Evolutionary conservation across 2,113 vertebrate species (phyloP), one percentile per base, ranked within the genome.

Genomic region (Callipepla squamata): DNA sequence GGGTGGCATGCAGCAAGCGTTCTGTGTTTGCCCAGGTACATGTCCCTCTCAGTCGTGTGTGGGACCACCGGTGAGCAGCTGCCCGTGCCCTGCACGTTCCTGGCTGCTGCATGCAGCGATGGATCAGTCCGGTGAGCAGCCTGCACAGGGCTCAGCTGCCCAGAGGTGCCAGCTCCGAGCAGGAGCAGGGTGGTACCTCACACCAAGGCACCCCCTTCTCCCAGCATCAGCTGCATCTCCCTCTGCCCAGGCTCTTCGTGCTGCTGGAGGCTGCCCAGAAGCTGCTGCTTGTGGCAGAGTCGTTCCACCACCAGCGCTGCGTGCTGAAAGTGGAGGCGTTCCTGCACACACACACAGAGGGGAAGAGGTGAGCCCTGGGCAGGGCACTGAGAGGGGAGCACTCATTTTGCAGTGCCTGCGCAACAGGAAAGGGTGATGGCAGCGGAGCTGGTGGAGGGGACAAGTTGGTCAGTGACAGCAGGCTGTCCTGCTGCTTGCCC

Each of bases 41-140:
- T 99, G 98, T 98, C 97, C 12, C 85, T 98, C 2, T 96, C 96
- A 0, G 96, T 98, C 9, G 94, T 98, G 90, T 96, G 96, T 19
- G 87, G 93, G 68, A 95, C 85, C 28, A 38, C n/a, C n/a, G 95
- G 66, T 2, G 13, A 87, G 7, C 79, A 94, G 51, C 62, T 83
- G 36, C 26, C 50, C 3, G 62, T 92, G 36, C 28, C 89, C 7
- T 96, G 93, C 53, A 89, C 83, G 48, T 97, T 99, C 22, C 93
- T 99, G 91, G 98, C 98, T 85, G 95, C 98, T 14, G 99, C 98
- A 72, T 99, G 99, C 95, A 99, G 99, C 1, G 99, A 99, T 2
- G 99, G 98, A 75, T 99, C 98, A 0, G 96, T 99, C 80, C 98
- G 99, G 99, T 99, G 72, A 94, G 98, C 95, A 48, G 13, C 28